Conservation (phyloP, 2,888 invertebrate genomes). For the Bombyx huttoni region DNA sequence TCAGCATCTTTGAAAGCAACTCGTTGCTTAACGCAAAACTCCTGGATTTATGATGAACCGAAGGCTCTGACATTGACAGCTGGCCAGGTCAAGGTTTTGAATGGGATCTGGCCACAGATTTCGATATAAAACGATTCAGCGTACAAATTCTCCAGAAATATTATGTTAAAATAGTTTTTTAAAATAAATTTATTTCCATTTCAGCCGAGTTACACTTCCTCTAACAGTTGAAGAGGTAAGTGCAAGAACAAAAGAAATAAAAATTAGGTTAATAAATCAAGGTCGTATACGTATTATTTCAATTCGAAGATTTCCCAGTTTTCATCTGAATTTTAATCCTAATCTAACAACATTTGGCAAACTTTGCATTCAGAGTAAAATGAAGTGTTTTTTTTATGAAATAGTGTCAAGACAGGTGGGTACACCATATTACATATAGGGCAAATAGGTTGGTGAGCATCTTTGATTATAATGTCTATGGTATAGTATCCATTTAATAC, state of each 20-base stretch:
- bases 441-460: too few species aligned
- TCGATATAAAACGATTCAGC: neutral
- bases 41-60: slow-evolving; percentile 2
- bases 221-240: slow-evolving; percentile 97
- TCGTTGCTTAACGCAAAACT: neutral
- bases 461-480: too few species aligned
- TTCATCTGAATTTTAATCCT: neutral
- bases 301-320: neutral
- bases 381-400: too few species aligned
- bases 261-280: slow-evolving; percentile 10
- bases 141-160: neutral
- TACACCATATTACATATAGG: too few species aligned
- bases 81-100: slow-evolving; percentile 41
- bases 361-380: too few species aligned
- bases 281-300: slow-evolving; percentile 7
- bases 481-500: too few species aligned
- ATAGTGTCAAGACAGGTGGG: too few species aligned
- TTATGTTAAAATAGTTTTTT: neutral
- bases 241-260: slow-evolving; percentile 4
- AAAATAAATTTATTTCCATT: slow-evolving; percentile 42
- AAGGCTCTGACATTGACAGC: slow-evolving; percentile 45
- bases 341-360: neutral
- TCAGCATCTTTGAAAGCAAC: slow-evolving; percentile 16
- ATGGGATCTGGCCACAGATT: neutral
- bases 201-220: slow-evolving; percentile 95